Conservation (phyloP, 1,140 invertebrate species). For the Lamellibrachia luymesi region DNA sequence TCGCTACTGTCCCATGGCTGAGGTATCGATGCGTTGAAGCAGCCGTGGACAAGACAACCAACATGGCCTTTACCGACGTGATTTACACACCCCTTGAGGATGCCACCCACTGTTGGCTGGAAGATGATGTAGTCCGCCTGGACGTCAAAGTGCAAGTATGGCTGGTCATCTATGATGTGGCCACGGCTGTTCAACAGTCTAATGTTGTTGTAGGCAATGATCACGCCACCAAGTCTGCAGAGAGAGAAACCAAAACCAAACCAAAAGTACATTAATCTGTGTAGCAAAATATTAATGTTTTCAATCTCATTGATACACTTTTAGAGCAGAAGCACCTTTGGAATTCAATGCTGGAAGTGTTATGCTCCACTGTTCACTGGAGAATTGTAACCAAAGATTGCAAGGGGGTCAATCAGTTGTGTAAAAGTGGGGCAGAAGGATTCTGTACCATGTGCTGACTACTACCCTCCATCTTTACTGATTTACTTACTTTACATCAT, state of each 20-base stretch:
- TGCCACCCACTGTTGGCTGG: slow-evolving; percentile 34
- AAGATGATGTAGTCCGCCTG: slow-evolving; percentile 42
- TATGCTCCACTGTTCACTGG: no score
- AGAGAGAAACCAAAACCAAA: not conserved
- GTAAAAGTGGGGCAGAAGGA: no score
- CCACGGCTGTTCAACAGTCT: slow-evolving; percentile 32
- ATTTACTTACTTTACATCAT: no score
- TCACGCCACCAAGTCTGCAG: slow-evolving; percentile 32
- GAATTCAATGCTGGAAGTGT: no score
- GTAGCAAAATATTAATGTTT: not conserved
- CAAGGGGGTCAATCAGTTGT: no score
- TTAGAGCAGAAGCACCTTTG: no score
- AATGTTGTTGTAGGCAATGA: slow-evolving; percentile 39
- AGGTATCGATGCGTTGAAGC: slow-evolving; percentile 42
- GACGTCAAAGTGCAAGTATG: slow-evolving; percentile 41
- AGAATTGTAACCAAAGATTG: no score
- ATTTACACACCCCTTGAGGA: slow-evolving; percentile 33
- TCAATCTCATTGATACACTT: not conserved
- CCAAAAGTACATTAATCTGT: not conserved
- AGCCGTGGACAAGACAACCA: slow-evolving; percentile 40
- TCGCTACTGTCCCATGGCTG: slow-evolving; percentile 12
- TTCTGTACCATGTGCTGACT: no score
- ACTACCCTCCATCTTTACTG: no score
- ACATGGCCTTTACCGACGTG: slow-evolving; percentile 40
- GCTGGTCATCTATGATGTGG: slow-evolving; percentile 36